Conservation (phyloP, 2,888 invertebrate species). For the Saturnia japonica region DNA sequence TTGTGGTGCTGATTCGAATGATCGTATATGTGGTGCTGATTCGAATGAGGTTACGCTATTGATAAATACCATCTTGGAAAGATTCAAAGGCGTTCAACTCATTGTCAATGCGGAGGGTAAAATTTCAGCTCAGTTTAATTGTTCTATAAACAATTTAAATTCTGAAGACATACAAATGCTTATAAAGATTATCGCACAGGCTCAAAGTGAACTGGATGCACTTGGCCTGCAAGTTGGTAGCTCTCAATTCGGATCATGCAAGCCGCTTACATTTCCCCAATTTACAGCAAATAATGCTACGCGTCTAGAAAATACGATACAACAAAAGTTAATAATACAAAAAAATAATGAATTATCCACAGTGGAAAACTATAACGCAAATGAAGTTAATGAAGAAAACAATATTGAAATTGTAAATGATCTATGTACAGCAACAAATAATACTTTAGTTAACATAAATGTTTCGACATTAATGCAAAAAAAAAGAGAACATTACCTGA, state of each 20-base stretch:
- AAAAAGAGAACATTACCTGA: constrained; percentile 12
- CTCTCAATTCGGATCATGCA: neutral
- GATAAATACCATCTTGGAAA: constrained; percentile 30
- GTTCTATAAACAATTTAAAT: neutral
- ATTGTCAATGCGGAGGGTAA: constrained; percentile 25
- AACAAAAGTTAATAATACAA: neutral
- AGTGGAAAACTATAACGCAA: neutral
- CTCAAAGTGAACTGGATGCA: constrained; percentile 12
- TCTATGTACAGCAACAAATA: neutral
- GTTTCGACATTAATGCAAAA: neutral
- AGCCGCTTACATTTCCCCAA: neutral
- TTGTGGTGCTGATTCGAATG: neutral
- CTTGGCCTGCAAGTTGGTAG: neutral
- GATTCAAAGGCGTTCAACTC: constrained; percentile 35
- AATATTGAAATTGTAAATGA: neutral
- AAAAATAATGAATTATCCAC: neutral
- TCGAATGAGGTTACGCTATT: constrained; percentile 17
- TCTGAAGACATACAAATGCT: constrained; percentile 14
- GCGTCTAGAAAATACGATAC: neutral
- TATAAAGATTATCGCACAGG: constrained; percentile 5
- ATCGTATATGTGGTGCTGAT: constrained; percentile 1
- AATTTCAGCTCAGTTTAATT: constrained; percentile 7
- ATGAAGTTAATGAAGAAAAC: neutral
- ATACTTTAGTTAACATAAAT: neutral
- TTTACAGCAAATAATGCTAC: neutral